Percentiles rank a stretch among this genome's conserved stretches.
Evolutionary conservation across 30 jellyfish, hydroid and myxozoan species (phyloP).

Genomic region (Nemopilema nomurai): DNA sequence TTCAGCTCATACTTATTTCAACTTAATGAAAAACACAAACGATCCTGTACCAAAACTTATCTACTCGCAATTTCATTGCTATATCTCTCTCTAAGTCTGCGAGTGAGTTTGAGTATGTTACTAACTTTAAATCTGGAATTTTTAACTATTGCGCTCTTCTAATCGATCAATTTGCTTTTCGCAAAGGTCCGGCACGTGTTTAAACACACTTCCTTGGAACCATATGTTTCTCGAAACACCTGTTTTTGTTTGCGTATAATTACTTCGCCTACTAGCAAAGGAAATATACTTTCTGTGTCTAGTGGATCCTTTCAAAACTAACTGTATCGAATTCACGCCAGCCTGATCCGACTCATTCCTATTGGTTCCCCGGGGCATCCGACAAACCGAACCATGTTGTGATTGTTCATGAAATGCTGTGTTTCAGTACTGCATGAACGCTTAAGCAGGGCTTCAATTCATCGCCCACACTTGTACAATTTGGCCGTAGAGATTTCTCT

Average conservation of each 20-base stretch:
- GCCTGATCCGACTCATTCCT: not conserved
- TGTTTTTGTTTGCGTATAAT: slow-evolving; percentile 27
- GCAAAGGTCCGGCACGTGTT: slow-evolving; percentile 36
- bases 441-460: too few species aligned
- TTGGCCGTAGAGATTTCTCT: too few species aligned
- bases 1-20: slow-evolving; percentile 32
- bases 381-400: too few species aligned
- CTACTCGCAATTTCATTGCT: not conserved
- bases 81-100: not conserved
- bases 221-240: slow-evolving; percentile 23
- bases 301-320: not conserved
- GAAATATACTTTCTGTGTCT: not conserved
- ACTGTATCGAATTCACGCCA: not conserved
- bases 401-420: too few species aligned
- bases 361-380: too few species aligned
- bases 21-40: slow-evolving; percentile 41
- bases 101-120: not conserved
- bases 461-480: too few species aligned
- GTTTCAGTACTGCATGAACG: too few species aligned
- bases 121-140: not conserved
- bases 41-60: not conserved
- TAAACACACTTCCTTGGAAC: not conserved
- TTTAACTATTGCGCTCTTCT: not conserved
- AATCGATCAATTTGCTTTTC: slow-evolving; percentile 4
- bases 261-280: not conserved